Evolutionary conservation across 2,888 invertebrate genomes (phyloP).

Genomic region (Acanthoscelides obtectus): DNA sequence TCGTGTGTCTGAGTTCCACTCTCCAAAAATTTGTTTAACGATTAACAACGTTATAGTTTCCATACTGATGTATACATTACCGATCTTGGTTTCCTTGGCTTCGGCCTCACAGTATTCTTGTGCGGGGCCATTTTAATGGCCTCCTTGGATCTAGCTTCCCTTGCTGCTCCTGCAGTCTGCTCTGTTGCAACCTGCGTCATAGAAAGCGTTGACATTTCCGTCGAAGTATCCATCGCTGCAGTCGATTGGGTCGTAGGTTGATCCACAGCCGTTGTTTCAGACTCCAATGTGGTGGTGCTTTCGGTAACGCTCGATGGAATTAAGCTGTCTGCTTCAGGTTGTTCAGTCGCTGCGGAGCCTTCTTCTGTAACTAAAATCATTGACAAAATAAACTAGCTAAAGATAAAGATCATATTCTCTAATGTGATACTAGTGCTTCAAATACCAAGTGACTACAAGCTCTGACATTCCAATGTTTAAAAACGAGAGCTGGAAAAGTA

Average conservation of each 20-base stretch:
- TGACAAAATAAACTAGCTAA: not conserved
- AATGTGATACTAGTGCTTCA: no score
- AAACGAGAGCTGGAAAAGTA: no score
- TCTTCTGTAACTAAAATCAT: not conserved
- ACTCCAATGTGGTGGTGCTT: slow-evolving; percentile 1
- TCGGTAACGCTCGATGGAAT: not conserved
- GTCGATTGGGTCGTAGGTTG: slow-evolving; percentile 3
- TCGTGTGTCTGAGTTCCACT: no score
- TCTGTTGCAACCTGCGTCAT: not conserved
- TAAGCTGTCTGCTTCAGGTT: not conserved
- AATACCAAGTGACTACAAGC: no score
- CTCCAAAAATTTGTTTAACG: no score
- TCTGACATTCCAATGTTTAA: no score
- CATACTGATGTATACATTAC: no score
- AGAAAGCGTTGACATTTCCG: not conserved
- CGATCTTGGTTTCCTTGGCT: slow-evolving; percentile 17
- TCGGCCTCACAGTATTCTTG: not conserved
- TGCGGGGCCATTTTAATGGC: not conserved
- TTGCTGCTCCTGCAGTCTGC: not conserved
- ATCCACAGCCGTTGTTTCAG: slow-evolving; percentile 12
- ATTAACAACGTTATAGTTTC: no score
- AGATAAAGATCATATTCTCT: no score
- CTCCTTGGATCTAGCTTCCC: not conserved
- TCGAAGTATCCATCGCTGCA: not conserved
- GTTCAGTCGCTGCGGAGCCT: not conserved